These are phyloP conservation scores for Subacronicta megacephala DNA, from an alignment of 2,888 invertebrate genomes.

Conservation along the genomic window DNA sequence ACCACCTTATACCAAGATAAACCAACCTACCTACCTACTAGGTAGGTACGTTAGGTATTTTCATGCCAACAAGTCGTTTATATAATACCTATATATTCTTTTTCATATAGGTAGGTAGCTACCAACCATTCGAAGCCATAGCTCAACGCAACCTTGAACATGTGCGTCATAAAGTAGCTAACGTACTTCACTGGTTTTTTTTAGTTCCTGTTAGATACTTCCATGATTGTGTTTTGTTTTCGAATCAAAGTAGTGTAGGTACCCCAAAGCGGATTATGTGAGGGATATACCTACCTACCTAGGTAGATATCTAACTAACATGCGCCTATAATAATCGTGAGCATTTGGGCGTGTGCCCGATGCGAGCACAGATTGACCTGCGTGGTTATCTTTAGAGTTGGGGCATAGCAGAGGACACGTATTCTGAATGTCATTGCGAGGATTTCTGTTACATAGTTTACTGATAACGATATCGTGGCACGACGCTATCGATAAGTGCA, in stretches of 20 bases:
- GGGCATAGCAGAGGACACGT: conserved; percentile 73
- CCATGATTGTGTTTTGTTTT: conserved; percentile 21
- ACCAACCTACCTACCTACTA: not conserved
- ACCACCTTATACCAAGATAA: too few species aligned
- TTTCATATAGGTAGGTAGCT: conserved; percentile 6
- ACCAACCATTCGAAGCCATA: conserved; percentile 55
- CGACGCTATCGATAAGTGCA: conserved; percentile 18
- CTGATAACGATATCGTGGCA: conserved; percentile 57
- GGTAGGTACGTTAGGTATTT: too few species aligned
- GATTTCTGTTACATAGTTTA: conserved; percentile 59
- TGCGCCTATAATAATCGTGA: conserved; percentile 45
- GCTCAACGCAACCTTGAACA: conserved; percentile 49
- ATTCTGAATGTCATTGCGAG: conserved; percentile 73
- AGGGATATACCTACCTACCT: conserved; percentile 11
- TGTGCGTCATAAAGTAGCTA: conserved; percentile 50
- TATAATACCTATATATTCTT: conserved; percentile 13
- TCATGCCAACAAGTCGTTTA: conserved; percentile 8
- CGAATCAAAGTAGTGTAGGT: conserved; percentile 15
- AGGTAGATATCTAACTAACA: conserved; percentile 5
- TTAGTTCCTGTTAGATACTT: conserved; percentile 34
- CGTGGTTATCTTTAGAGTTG: conserved; percentile 81
- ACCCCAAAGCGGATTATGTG: conserved; percentile 11
- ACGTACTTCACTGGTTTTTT: conserved; percentile 40
- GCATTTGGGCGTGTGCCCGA: conserved; percentile 79
- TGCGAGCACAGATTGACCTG: conserved; percentile 67